Conservation (phyloP, 2,113 vertebrate species). For the Mus spicilegus region DNA sequence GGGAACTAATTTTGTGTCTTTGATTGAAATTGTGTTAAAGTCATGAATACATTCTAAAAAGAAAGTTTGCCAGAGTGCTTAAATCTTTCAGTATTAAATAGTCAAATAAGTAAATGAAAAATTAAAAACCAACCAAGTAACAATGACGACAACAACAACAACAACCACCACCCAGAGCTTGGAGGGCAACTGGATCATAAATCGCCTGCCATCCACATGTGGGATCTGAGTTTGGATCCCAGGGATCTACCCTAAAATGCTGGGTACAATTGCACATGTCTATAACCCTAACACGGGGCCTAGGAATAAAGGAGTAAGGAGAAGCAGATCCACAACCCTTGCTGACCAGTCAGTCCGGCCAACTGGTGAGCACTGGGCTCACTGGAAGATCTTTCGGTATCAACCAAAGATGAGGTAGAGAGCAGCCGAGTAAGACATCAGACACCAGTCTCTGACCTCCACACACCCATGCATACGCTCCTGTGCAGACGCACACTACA, state of each 20-base stretch:
- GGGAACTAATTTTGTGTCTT: slow-evolving; percentile 8
- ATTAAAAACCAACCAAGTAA: not conserved
- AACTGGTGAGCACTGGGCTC: not conserved
- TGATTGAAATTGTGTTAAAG: slow-evolving; percentile 6
- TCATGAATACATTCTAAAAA: slow-evolving; percentile 34
- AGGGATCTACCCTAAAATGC: not conserved
- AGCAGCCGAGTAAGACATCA: not conserved
- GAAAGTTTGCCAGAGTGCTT: not conserved
- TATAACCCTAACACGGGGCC: not conserved
- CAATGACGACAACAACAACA: too few relatives aligned
- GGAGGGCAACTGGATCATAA: not conserved
- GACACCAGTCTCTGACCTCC: not conserved
- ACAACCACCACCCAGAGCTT: not conserved
- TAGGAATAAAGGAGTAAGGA: not conserved
- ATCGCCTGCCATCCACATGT: too few relatives aligned
- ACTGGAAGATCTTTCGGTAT: not conserved
- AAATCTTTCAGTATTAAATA: slow-evolving; percentile 43
- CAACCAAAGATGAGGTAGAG: not conserved
- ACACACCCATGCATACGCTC: not conserved
- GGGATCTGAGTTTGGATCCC: too few relatives aligned
- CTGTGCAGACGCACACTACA: not conserved
- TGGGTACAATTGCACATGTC: too few relatives aligned
- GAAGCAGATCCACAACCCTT: not conserved
- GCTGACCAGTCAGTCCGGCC: not conserved
- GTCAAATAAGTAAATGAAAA: not conserved